Evolutionary conservation across 2,797 vertebrate genomes (phyloP).

Genomic region (Sus cebifrons): DNA sequence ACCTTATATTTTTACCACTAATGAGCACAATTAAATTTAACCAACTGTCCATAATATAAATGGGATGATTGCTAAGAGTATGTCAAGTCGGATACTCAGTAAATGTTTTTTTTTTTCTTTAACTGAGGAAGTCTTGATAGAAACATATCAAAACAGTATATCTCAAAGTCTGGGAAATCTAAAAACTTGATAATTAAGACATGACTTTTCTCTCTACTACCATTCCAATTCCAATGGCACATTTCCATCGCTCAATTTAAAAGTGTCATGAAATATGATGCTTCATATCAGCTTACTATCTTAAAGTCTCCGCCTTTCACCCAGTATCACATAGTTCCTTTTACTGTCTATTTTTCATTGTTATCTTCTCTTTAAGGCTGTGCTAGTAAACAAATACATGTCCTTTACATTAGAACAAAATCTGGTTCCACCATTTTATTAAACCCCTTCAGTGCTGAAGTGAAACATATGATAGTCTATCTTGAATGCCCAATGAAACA

Average conservation of each 20-base stretch:
- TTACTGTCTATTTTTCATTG: neutral
- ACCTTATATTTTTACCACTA: neutral
- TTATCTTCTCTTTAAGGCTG: slow-evolving; percentile 40
- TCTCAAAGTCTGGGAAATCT: neutral
- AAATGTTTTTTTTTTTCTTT: neutral
- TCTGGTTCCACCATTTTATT: neutral
- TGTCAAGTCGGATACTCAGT: neutral
- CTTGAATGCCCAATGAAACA: neutral
- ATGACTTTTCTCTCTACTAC: neutral
- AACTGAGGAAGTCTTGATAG: neutral
- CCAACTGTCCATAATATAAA: slow-evolving; percentile 5
- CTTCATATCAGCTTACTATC: slow-evolving; percentile 16
- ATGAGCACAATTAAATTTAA: slow-evolving; percentile 48
- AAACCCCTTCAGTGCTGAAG: slow-evolving; percentile 10
- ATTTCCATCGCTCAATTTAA: slow-evolving; percentile 54
- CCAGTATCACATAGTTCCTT: neutral
- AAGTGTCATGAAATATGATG: slow-evolving; percentile 4
- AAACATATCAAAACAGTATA: neutral
- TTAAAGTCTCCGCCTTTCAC: slow-evolving; percentile 15
- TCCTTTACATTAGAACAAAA: slow-evolving; percentile 6
- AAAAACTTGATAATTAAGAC: neutral
- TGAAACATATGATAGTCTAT: slow-evolving; percentile 43
- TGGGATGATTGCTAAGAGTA: slow-evolving; percentile 8
- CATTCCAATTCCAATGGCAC: neutral
- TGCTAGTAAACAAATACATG: neutral